A percentile compares a stretch with the other conserved stretches of the same genome.
Conservation (phyloP, 2,113 vertebrate genomes). For the Tragelaphus buxtoni region DNA sequence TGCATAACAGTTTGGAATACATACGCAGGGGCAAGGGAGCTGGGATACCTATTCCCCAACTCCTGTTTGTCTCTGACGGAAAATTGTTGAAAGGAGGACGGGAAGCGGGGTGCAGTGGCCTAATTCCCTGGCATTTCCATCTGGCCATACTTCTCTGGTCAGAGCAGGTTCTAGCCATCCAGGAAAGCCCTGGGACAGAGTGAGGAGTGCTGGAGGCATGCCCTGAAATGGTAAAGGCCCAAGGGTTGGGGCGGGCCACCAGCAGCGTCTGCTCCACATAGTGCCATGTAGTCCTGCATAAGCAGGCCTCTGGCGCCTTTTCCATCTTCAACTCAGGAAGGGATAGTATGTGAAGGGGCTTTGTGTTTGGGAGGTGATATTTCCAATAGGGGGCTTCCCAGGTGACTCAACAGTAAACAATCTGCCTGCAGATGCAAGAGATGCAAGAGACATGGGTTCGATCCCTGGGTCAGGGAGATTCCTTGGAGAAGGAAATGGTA, state of each 20-base stretch:
- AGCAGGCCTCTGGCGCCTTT: background rate
- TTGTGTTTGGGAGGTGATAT: background rate
- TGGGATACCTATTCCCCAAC: background rate
- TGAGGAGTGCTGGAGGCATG: too few species aligned
- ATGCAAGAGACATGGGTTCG: background rate
- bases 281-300: accelerated
- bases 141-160: background rate
- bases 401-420: background rate
- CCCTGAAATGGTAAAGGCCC: background rate
- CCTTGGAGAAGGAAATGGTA: background rate
- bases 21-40: background rate
- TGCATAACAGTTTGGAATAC: background rate
- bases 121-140: background rate
- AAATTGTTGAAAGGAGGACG: accelerated
- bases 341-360: background rate
- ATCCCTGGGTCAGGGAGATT: background rate
- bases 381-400: background rate
- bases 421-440: background rate
- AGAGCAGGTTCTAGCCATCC: background rate
- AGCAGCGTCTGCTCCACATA: background rate
- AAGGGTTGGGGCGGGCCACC: background rate
- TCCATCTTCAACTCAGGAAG: background rate
- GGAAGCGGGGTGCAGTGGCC: background rate
- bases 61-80: background rate
- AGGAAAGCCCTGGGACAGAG: background rate